A percentile compares a stretch with the other conserved stretches of the same genome.
These are phyloP conservation scores for Sebastiscus albofasciatus DNA, from an alignment of 2,797 vertebrate genomes.

Conservation along the genomic window DNA sequence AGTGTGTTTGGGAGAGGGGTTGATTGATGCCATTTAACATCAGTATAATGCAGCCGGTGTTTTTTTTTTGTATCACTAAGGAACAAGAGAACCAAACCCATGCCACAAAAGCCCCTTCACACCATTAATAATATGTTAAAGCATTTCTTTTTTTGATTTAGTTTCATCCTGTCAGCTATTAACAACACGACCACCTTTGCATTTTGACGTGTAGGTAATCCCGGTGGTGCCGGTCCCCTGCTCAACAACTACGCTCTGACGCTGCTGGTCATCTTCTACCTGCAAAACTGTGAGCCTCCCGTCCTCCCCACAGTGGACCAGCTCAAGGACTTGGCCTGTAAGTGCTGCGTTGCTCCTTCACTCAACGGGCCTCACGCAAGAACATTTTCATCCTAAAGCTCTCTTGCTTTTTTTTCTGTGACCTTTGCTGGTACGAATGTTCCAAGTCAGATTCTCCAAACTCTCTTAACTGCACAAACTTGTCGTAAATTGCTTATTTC, in stretches of 20 bases:
- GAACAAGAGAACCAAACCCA: neutral
- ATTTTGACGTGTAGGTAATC: constrained; percentile 79
- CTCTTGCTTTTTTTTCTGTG: neutral
- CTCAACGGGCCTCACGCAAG: neutral
- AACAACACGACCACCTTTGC: neutral
- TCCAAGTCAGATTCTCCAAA: neutral
- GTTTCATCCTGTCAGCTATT: neutral
- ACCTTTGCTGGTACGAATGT: neutral
- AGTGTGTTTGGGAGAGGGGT: too few relatives aligned
- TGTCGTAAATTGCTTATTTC: neutral
- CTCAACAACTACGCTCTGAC: constrained; percentile 95
- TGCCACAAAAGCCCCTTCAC: neutral
- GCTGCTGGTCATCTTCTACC: constrained; percentile 89
- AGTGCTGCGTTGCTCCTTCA: constrained; percentile 20
- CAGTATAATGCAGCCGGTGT: neutral
- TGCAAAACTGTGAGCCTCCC: constrained; percentile 88
- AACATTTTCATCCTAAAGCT: neutral
- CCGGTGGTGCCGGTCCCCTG: constrained; percentile 87
- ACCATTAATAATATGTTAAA: neutral
- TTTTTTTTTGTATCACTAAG: neutral
- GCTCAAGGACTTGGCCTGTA: constrained; percentile 88
- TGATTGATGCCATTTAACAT: neutral
- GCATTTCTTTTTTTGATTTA: neutral
- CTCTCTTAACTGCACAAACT: neutral
- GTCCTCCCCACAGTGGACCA: constrained; percentile 85